Evolutionary conservation across 1,140 invertebrate genomes (phyloP).

Genomic region (Drosophila albomicans): DNA sequence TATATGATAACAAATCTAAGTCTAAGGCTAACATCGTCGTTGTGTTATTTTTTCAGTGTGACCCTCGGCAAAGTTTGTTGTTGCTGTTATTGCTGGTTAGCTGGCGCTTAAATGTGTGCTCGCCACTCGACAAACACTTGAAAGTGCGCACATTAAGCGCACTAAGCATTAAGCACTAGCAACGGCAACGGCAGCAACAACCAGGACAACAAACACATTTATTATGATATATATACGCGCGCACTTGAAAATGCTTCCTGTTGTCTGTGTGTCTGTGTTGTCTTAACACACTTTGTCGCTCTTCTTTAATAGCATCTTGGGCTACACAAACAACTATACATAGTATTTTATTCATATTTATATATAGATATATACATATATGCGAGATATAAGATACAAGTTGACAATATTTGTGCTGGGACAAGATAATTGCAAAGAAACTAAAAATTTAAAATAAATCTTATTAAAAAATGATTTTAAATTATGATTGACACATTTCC

Average conservation of each 20-base stretch:
- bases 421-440: slow-evolving; percentile 75
- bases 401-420: slow-evolving; percentile 74
- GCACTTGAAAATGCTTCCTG: slow-evolving; percentile 52
- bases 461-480: slow-evolving; percentile 35
- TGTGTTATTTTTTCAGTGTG: slow-evolving; percentile 17
- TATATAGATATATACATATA: slow-evolving; percentile 57
- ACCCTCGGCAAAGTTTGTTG: slow-evolving; percentile 20
- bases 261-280: background rate
- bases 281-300: slow-evolving; percentile 50
- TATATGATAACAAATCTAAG: background rate
- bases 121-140: slow-evolving; percentile 48
- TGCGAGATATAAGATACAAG: slow-evolving; percentile 31
- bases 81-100: slow-evolving; percentile 9
- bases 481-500: slow-evolving; percentile 15
- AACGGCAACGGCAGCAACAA: slow-evolving; percentile 19
- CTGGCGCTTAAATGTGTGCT: slow-evolving; percentile 30
- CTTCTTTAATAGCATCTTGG: slow-evolving; percentile 61
- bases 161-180: slow-evolving; percentile 32
- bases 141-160: slow-evolving; percentile 44
- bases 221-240: slow-evolving; percentile 63
- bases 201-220: slow-evolving; percentile 57
- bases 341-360: slow-evolving; percentile 30
- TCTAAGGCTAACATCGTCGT: slow-evolving; percentile 15
- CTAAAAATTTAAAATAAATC: slow-evolving; percentile 29
- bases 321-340: slow-evolving; percentile 37